phyloP scores from a whole-genome alignment of 2,797 vertebrate genomes.

The Prunella strophiata region DNA sequence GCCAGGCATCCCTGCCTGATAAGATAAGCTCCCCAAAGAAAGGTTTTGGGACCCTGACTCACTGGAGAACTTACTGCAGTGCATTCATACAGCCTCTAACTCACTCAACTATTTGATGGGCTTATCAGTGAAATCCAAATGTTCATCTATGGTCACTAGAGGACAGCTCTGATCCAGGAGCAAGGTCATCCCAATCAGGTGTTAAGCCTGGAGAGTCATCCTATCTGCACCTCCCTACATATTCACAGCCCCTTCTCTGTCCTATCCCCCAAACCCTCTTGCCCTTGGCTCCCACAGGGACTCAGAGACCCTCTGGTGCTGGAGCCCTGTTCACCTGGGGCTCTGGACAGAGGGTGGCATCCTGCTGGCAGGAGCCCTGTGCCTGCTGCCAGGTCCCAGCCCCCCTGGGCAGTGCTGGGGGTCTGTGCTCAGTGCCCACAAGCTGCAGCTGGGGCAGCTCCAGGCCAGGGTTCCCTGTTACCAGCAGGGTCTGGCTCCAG shows the following conservation, averaged over 20 bases:
- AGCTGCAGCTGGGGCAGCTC: background rate
- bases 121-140: conserved; percentile 50
- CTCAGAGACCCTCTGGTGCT: background rate
- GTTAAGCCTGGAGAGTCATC: background rate
- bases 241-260: background rate
- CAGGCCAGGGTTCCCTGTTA: rapidly evolving
- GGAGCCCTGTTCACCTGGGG: background rate
- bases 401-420: background rate
- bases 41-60: conserved; percentile 67
- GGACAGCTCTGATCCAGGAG: conserved; percentile 30
- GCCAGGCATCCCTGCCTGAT: conserved; percentile 51
- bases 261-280: background rate
- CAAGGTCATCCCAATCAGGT: conserved; percentile 60
- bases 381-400: background rate
- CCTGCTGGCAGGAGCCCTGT: background rate
- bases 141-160: background rate
- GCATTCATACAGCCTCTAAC: conserved; percentile 18
- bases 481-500: background rate
- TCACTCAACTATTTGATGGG: conserved; percentile 58
- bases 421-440: rapidly evolving
- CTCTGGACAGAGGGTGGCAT: background rate
- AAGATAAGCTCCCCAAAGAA: conserved; percentile 70
- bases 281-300: rapidly evolving
- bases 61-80: conserved; percentile 40
- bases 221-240: background rate